Conservation (phyloP, 2,888 invertebrate genomes). For the Brenthis daphne region DNA sequence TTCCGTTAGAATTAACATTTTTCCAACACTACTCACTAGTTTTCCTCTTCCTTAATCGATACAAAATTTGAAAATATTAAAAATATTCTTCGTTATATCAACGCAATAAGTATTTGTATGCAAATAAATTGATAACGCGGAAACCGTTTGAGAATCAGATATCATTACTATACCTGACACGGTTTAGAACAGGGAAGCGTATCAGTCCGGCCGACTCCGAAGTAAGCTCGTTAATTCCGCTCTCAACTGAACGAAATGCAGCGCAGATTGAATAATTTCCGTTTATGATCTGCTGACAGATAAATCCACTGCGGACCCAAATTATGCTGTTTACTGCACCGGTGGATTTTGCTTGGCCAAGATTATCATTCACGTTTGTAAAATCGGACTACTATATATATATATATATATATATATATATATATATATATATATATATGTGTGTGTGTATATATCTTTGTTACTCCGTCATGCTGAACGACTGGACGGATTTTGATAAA, state of each 20-base stretch:
- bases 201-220: slow-evolving; percentile 43
- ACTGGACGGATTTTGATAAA: no score
- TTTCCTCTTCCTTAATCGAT: no score
- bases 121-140: neutral
- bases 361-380: no score
- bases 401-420: no score
- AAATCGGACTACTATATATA: no score
- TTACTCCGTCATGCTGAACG: no score
- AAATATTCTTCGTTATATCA: no score
- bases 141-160: slow-evolving; percentile 4
- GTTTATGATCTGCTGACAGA: slow-evolving; percentile 50
- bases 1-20: no score
- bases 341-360: neutral
- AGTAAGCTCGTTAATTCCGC: slow-evolving; percentile 44
- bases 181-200: slow-evolving; percentile 28
- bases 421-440: no score
- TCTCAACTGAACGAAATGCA: slow-evolving; percentile 38
- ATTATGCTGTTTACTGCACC: slow-evolving; percentile 22
- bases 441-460: no score
- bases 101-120: neutral
- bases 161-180: slow-evolving; percentile 16
- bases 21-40: no score
- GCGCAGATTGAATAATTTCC: slow-evolving; percentile 65
- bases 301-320: slow-evolving; percentile 36
- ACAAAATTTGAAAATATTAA: no score